A percentile compares a stretch with the other conserved stretches of the same genome.
These are phyloP conservation scores for Phenganax marumi DNA, from an alignment of 92 coral and sea anemone species.

Conservation along the genomic window DNA sequence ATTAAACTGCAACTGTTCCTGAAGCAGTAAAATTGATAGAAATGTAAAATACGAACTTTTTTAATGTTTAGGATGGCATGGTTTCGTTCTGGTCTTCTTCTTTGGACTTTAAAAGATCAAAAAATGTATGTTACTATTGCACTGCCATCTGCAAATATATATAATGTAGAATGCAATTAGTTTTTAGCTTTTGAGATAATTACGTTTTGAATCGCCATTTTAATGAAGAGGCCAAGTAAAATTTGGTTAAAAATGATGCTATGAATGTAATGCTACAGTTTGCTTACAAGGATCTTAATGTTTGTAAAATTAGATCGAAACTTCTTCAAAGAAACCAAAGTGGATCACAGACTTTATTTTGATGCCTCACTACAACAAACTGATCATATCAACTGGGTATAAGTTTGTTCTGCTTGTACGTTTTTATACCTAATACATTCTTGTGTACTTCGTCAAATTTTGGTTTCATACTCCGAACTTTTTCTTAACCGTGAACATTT, in stretches of 20 bases:
- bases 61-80: constrained; percentile 76
- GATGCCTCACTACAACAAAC: constrained; percentile 93
- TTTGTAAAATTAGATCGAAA: constrained; percentile 69
- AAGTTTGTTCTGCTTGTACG: background rate
- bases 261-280: no score
- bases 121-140: constrained; percentile 66
- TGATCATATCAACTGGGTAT: constrained; percentile 97
- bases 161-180: background rate
- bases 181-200: no score
- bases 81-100: constrained; percentile 99
- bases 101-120: constrained; percentile 93
- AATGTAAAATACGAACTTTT: background rate
- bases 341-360: constrained; percentile 98
- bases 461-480: background rate
- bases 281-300: background rate
- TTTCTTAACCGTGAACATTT: background rate
- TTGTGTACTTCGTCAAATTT: background rate
- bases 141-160: no score
- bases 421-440: background rate
- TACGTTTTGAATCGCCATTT: no score
- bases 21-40: no score
- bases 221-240: no score
- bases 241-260: no score
- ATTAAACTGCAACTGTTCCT: background rate
- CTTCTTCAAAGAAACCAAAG: constrained; percentile 86